Conservation (phyloP, 37 sponge, comb jelly and placozoan species). For the Ephydatia muelleri region DNA sequence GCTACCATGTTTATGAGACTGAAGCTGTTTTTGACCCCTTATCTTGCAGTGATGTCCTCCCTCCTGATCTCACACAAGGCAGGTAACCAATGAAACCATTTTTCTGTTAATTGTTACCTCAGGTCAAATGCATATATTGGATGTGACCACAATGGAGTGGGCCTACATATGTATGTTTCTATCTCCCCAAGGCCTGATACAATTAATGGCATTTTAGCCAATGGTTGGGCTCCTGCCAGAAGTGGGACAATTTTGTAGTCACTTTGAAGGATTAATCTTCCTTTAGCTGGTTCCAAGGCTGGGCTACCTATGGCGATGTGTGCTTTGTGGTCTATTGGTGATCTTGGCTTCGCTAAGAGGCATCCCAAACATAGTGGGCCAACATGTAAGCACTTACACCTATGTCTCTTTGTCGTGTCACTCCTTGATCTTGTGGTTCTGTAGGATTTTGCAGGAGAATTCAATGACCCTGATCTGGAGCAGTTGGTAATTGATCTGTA, state of each 20-base stretch:
- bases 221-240: no score
- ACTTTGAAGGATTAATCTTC: no score
- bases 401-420: slow-evolving; percentile 27
- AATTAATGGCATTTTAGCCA: no score
- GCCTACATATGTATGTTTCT: slow-evolving; percentile 7
- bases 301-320: neutral
- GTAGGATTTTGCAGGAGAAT: slow-evolving; percentile 80
- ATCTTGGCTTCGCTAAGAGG: no score
- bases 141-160: no score
- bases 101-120: no score
- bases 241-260: no score
- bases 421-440: neutral
- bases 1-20: slow-evolving; percentile 92
- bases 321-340: slow-evolving; percentile 3
- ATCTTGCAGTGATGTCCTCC: slow-evolving; percentile 58
- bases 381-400: neutral
- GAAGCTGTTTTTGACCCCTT: slow-evolving; percentile 93
- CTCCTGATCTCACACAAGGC: slow-evolving; percentile 50
- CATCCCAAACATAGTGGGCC: no score
- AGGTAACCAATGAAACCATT: no score
- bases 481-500: slow-evolving; percentile 70
- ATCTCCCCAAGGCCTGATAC: no score
- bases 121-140: no score
- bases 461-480: slow-evolving; percentile 75
- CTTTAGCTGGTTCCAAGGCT: neutral